These are phyloP conservation scores for Drosophila nannoptera DNA, from an alignment of 1,140 invertebrate species.

Conservation along the genomic window DNA sequence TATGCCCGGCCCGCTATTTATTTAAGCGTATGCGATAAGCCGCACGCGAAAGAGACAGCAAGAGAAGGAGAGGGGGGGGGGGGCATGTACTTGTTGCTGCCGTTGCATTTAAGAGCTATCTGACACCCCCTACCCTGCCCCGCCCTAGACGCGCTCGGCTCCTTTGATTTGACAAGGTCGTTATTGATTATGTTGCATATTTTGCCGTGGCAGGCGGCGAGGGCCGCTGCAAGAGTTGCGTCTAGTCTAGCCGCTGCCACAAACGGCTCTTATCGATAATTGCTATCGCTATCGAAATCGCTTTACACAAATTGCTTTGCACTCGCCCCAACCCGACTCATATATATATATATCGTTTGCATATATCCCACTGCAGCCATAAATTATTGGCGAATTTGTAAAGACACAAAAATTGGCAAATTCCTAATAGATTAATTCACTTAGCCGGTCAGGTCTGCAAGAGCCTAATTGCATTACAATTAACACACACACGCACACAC, in stretches of 20 bases:
- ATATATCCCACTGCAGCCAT: neutral
- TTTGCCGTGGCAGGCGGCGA: too few relatives aligned
- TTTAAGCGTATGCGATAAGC: conserved; percentile 70
- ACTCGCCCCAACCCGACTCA: too few relatives aligned
- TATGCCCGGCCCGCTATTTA: conserved; percentile 64
- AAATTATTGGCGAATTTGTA: conserved; percentile 26
- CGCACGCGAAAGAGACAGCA: conserved; percentile 10
- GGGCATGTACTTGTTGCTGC: conserved; percentile 20
- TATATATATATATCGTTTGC: too few relatives aligned
- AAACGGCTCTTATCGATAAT: neutral
- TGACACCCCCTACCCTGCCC: too few relatives aligned
- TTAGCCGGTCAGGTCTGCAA: neutral
- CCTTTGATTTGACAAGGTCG: conserved; percentile 64
- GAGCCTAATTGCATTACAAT: conserved; percentile 57
- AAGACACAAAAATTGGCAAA: conserved; percentile 13
- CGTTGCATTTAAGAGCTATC: conserved; percentile 29
- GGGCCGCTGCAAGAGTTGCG: too few relatives aligned
- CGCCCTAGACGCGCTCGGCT: conserved; percentile 16
- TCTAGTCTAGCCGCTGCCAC: too few relatives aligned
- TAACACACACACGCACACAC: conserved; percentile 34
- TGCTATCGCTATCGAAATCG: too few relatives aligned
- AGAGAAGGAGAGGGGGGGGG: conserved; percentile 27
- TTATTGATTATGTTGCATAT: conserved; percentile 53
- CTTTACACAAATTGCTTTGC: too few relatives aligned
- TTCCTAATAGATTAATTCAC: conserved; percentile 21